Evolutionary conservation across 2,888 invertebrate species (phyloP), one percentile per base, ranked within the genome.

Genomic region (Trissonchulus latispiculum): DNA sequence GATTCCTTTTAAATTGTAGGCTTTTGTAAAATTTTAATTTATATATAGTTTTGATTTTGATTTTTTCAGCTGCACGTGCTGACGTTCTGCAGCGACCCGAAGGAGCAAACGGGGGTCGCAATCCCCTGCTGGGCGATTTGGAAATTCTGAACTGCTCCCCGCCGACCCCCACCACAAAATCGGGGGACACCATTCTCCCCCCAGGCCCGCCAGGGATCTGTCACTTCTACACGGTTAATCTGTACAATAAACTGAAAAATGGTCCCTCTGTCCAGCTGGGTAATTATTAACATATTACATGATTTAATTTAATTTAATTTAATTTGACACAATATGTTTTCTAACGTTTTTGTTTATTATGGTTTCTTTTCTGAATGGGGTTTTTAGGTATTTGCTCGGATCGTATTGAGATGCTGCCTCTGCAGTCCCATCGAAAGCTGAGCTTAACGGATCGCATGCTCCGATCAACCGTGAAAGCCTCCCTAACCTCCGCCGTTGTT

Each of bases 321-420:
- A n/a, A n/a, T n/a, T n/a, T n/a, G n/a, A n/a, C n/a, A n/a, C n/a
- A n/a, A n/a, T n/a, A n/a, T n/a, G n/a, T n/a, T n/a, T n/a, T n/a
- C n/a, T n/a, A n/a, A n/a, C n/a, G n/a, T n/a, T n/a, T n/a, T n/a
- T n/a, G n/a, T n/a, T n/a, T n/a, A n/a, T n/a, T n/a, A n/a, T n/a
- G n/a, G n/a, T n/a, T n/a, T n/a, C n/a, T n/a, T n/a, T n/a, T n/a
- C n/a, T n/a, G n/a, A n/a, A n/a, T n/a, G n/a, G n/a, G n/a, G n/a
- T n/a, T n/a, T n/a, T n/a, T n/a, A 31, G 33, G 33, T 3, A 33
- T 68, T 33, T 68, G 69, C 33, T 31, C 28, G 3, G 69, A 68
- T 68, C 69, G 69, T n/a, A 68, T 68, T 68, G 69, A 68, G 36
- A 68, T 68, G 36, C 33, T 68, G 33, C 69, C 69, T 32, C 8